phyloP scores from a whole-genome alignment of 2,113 vertebrate species.

The Eulacestoma nigropectus region DNA sequence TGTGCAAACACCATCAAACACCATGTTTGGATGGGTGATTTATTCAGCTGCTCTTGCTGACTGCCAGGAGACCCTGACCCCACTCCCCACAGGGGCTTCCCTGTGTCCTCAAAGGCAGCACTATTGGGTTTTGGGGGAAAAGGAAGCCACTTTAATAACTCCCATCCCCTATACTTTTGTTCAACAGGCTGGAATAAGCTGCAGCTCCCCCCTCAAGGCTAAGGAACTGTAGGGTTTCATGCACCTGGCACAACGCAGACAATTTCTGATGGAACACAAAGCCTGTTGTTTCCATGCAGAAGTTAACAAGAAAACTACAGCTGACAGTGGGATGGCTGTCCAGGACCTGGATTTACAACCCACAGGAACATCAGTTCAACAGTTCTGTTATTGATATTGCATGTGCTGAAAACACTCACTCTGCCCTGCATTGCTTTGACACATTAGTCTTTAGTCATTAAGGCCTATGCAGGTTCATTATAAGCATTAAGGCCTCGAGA shows the following conservation, averaged over 20 bases:
- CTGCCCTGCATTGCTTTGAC: background rate
- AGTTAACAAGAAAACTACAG: background rate
- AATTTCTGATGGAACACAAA: background rate
- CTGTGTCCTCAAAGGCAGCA: background rate
- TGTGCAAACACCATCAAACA: conserved; percentile 21
- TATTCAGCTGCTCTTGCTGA: background rate
- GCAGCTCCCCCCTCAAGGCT: background rate
- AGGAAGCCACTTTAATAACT: background rate
- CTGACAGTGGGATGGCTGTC: background rate
- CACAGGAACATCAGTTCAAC: background rate
- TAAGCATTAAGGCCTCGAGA: conserved; percentile 35
- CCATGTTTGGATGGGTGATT: background rate
- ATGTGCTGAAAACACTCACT: background rate
- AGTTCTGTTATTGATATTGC: background rate
- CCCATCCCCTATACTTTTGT: background rate
- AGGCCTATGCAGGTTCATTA: conserved; percentile 1
- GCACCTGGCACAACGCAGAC: background rate
- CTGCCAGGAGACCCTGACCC: background rate
- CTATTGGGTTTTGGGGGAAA: background rate
- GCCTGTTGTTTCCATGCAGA: background rate
- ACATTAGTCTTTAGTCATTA: background rate
- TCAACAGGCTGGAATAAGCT: background rate
- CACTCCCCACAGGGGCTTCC: background rate
- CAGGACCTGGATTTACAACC: background rate
- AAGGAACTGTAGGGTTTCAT: background rate